phyloP scores from a whole-genome alignment of 2,797 vertebrate genomes.

The Merluccius polli region DNA sequence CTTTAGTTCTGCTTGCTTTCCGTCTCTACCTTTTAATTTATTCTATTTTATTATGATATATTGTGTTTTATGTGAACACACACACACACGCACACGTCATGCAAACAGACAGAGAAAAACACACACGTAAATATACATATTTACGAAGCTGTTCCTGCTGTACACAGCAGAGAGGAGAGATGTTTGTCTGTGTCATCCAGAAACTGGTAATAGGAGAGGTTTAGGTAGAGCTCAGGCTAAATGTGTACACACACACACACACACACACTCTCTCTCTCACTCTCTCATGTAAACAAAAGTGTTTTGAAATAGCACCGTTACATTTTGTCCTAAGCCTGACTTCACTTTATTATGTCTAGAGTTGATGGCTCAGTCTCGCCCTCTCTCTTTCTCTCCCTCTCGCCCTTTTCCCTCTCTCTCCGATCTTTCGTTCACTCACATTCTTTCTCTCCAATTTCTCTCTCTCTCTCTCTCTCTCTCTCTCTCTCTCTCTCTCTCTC shows the following conservation, averaged over 20 bases:
- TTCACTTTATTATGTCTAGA: constrained; percentile 29
- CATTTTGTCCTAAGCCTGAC: background rate
- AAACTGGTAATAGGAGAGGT: background rate
- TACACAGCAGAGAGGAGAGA: background rate
- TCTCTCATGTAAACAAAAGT: background rate
- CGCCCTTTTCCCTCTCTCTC: too few species aligned
- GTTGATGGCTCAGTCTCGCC: background rate
- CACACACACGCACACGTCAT: too few species aligned
- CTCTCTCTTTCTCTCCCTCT: too few species aligned
- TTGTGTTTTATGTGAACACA: constrained; percentile 6
- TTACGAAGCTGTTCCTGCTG: background rate
- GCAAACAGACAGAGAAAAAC: constrained; percentile 10
- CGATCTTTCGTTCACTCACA: too few species aligned
- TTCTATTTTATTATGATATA: background rate
- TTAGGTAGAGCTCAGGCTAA: constrained; percentile 27
- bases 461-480: background rate
- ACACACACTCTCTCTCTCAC: too few species aligned
- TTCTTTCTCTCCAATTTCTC: background rate
- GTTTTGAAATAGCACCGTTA: background rate
- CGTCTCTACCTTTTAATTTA: background rate
- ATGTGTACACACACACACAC: constrained; percentile 35
- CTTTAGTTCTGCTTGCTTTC: background rate
- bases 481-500: background rate
- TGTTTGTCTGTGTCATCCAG: background rate
- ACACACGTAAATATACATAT: background rate